These are phyloP conservation scores for Lasaia peninsularis DNA, from an alignment of 1,140 invertebrate genomes.

Conservation along the genomic window DNA sequence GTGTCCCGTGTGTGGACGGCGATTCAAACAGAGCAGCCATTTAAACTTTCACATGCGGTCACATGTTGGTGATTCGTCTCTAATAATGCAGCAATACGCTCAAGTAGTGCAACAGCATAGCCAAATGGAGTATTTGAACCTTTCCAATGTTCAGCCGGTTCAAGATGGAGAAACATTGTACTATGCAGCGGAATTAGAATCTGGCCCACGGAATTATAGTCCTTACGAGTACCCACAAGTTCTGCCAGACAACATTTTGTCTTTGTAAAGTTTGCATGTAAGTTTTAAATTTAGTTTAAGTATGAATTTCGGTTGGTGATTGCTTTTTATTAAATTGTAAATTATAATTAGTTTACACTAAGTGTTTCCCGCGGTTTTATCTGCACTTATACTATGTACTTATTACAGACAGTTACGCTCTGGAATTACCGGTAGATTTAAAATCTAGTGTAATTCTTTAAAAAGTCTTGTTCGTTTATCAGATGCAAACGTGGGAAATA, in stretches of 20 bases:
- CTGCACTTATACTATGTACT: too few species aligned
- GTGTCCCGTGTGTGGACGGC: slow-evolving; percentile 79
- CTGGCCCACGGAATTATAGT: neutral
- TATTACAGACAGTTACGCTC: too few species aligned
- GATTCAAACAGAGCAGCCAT: slow-evolving; percentile 72
- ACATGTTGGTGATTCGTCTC: slow-evolving; percentile 39
- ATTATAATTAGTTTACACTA: too few species aligned
- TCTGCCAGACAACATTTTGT: neutral
- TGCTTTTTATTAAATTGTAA: neutral
- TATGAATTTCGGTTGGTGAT: neutral
- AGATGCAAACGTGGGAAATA: too few species aligned
- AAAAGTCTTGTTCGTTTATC: too few species aligned
- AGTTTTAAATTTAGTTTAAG: slow-evolving; percentile 1
- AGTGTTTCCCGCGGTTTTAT: neutral
- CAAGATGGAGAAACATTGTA: slow-evolving; percentile 60
- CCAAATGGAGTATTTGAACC: slow-evolving; percentile 46
- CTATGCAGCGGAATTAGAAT: slow-evolving; percentile 47
- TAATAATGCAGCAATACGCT: slow-evolving; percentile 36
- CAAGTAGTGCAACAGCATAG: slow-evolving; percentile 29
- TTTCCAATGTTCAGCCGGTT: slow-evolving; percentile 52
- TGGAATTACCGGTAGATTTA: too few species aligned
- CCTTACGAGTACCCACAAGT: neutral
- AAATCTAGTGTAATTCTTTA: too few species aligned
- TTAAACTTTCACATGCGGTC: slow-evolving; percentile 72
- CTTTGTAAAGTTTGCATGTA: neutral